Evolutionary conservation across 2,888 invertebrate genomes (phyloP), one percentile per base, ranked within the genome.

Genomic region (Hypomecis atomaria): DNA sequence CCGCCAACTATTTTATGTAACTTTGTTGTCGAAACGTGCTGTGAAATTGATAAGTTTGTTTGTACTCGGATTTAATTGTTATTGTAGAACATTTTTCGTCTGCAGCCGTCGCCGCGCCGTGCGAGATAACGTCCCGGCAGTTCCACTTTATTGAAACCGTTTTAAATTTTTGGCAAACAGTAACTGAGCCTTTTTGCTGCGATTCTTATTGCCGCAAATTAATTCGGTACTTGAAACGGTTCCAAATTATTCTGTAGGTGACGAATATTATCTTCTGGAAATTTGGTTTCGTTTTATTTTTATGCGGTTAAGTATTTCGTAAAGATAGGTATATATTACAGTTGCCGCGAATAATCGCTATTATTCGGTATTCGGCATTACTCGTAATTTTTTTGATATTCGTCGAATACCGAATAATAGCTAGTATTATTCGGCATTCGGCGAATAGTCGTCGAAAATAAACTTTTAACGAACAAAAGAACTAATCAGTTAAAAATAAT

Each of bases 11-110:
- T 83, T 90, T 91, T 89, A 90, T 90, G 87, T 90, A 92, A 92
- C 88, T 86, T 85, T 87, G 86, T 89, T 91, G 87, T 89, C 78
- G 90, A 91, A 90, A 91, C 86, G 82, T 86, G 87, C 86, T 83
- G 83, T 85, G 86, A 82, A 83, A 84, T 82, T 86, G 84, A 85
- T 86, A 84, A 84, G 82, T 83, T 83, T 83, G 80, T 84, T 84
- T 78, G 73, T 76, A 71, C 73, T 75, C 68, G 66, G 70, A 70
- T 74, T 75, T 69, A 71, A 71, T 65, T 69, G 71, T 71, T 71
- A 64, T 63, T 60, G 65, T 66, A 67, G 58, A 55, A 50, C 59
- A 68, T 69, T 71, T 72, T 68, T 71, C 66, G 66, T 57, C 48
- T 57, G 56, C 65, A 66, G 62, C 65, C 63, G 60, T 58, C 60